Evolutionary conservation across 2,797 vertebrate genomes (phyloP), one percentile per base, ranked within the genome.

Genomic region (Anomalospiza imberbis): DNA sequence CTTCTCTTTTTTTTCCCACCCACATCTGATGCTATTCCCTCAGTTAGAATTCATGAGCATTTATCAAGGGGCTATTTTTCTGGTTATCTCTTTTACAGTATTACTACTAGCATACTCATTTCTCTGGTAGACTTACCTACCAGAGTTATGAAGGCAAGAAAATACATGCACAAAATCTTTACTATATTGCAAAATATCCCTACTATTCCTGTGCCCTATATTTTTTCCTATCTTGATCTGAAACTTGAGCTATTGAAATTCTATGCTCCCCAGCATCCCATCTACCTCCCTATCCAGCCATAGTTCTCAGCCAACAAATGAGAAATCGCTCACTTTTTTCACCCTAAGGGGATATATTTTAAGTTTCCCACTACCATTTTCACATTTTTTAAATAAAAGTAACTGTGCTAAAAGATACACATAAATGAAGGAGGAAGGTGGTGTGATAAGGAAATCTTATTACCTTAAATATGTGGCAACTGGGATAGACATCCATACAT

Each of bases 401-500:
- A 71, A 34, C 25, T 85, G 34, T 78, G 10, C 29, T 88, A 44
- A 74, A 61, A 73, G 45, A 54, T 45, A 57, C 18, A 36, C 31
- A 28, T 29, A 88, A 76, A 26, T 65, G 12, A 87, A 92, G n/a
- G 61, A 79, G 47, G 13, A 89, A 83, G 47, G 26, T 77, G 63
- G 4, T 73, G 17, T 61, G 74, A 76, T 88, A 90, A 70, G 26
- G 32, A 88, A 51, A 34, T 72, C 13, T 81, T 57, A 36, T 16
- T 77, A 21, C 31, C 16, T 54, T 73, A 84, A 40, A 93, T 45
- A n/a, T 86, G 8, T 77, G 60, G 13, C 62, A 45, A 24, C 47
- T 82, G 70, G 18, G 97, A 97, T 32, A 98, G 96, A 97, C 98
- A 97, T 97, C 97, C 45, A 55, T 73, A 57, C 81, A 78, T 98